Base-by-base conservation (phyloP, 2,113 vertebrate genomes). In the Vireo altiloquus region DNA sequence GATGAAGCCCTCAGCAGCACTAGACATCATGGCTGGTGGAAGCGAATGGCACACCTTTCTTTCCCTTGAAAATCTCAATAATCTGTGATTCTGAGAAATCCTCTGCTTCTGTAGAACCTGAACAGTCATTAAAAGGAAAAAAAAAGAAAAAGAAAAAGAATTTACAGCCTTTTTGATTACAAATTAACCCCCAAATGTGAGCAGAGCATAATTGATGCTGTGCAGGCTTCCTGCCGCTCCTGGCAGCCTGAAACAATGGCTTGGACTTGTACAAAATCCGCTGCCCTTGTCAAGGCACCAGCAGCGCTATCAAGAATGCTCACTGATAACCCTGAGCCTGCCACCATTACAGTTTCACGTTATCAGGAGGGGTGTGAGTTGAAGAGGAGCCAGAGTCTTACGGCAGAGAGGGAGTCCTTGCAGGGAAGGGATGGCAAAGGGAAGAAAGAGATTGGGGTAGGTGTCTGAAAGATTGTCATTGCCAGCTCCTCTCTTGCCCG, bases 101-200 rank as follows among this genome's bases (percentile, higher is more conserved):
- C 17, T 79, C n/a, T 80, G 28, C 37, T 81, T 44, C 60, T 82
- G 44, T 47, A 82, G 49, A 78, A 85, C 24, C 40, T 27, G 47
- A 92, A 50, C 37, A 50, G 54, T 18, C 39, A 69, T 57, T 53
- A 21, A 64, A 35, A 77, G 10, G 8, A 46, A 54, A 35, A 20
- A n/a, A 35, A 3, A 8, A 16, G 5, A 10, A 15, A 22, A 57
- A 25, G 2, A 25, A 17, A 60, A 12, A 27, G 4, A 35, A 5
- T 82, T 95, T 80, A 22, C 59, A 87, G 87, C 14, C 35, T 61
- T 91, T 81, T 71, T 91, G 75, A 90, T 91, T 92, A 82, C 57
- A 61, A 80, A 91, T 95, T 90, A 91, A 82, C 81, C 50, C 78
- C 46, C 63, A 82, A 92, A 90, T 39, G 50, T 66, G 74, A 96